Evolutionary conservation across 2,888 invertebrate species (phyloP).

Genomic region (Labia minor): DNA sequence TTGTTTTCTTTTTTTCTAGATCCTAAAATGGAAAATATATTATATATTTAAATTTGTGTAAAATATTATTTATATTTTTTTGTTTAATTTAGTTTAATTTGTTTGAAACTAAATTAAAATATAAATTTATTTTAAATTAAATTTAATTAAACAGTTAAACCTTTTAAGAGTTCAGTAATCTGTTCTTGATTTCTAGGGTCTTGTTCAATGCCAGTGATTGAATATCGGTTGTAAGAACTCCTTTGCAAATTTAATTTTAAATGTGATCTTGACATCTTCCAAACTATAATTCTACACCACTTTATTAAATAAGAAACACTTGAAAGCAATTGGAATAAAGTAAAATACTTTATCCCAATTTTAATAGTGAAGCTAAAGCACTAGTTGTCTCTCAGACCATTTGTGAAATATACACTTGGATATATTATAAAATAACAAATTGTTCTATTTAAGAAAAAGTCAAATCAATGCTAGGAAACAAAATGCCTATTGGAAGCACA

Average conservation of each 20-base stretch:
- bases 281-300: neutral
- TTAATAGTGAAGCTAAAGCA: neutral
- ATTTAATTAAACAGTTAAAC: slow-evolving; percentile 28
- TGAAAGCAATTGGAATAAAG: neutral
- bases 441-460: neutral
- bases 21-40: slow-evolving; percentile 21
- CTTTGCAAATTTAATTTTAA: slow-evolving; percentile 37
- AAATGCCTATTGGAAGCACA: slow-evolving; percentile 5
- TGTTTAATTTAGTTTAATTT: neutral
- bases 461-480: slow-evolving; percentile 1
- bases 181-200: slow-evolving; percentile 32
- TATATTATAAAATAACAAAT: neutral
- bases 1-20: slow-evolving; percentile 21
- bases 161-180: slow-evolving; percentile 37
- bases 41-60: neutral
- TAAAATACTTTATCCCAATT: too few species aligned
- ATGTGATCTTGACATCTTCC: slow-evolving; percentile 36
- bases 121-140: too few species aligned
- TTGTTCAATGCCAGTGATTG: slow-evolving; percentile 31
- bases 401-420: slow-evolving; percentile 13
- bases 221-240: slow-evolving; percentile 37
- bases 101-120: neutral
- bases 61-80: slow-evolving; percentile 5
- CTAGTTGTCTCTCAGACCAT: neutral
- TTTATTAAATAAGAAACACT: neutral